Evolutionary conservation across 2,888 invertebrate genomes (phyloP), one percentile per base, ranked within the genome.

Genomic region (Xestia sexstrigata): DNA sequence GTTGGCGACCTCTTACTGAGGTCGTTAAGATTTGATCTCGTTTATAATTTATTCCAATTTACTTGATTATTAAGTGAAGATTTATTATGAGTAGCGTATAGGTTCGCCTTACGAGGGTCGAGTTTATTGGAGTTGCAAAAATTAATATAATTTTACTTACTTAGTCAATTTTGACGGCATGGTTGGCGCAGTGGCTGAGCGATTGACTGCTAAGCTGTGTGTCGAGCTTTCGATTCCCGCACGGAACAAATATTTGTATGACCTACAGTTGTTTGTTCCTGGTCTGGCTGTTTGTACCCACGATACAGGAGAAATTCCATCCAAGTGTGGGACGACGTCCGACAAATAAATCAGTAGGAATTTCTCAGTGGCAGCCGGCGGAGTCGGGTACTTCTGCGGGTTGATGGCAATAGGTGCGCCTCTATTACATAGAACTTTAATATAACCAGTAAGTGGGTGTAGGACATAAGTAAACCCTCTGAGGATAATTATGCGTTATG

Each of bases 1-100:
- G 82, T 80, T 39, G 85, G 35, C 45, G 87, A 55, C 87, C 87
- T 87, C 69, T 30, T n/a, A 0, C n/a, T 55, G 47, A 85, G 87
- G 87, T 76, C 85, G 49, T 13, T 60, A 63, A 55, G 60, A 55
- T 78, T 70, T 70, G 71, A 49, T 73, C 81, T 65, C 1, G 35
- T 67, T 74, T 52, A 49, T 71, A 67, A 74, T 81, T 71, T 60
- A 79, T 72, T 82, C 65, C n/a, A 45, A 73, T 74, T 47, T 55
- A 49, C n/a, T 45, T 73, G 35, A 79, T 39, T 66, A 45, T 42
- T 63, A 30, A 30, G 5, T 45, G 8, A 52, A 58, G 17, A 63
- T 80, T 71, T 58, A 78, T 58, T 65, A 55, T 63, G 9, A 23
- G 35, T 65, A 17, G 7, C 8, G 11, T 58, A 39, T 66, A 58